Conservation (phyloP, 2,888 invertebrate species). For the Eupeodes latifasciatus region DNA sequence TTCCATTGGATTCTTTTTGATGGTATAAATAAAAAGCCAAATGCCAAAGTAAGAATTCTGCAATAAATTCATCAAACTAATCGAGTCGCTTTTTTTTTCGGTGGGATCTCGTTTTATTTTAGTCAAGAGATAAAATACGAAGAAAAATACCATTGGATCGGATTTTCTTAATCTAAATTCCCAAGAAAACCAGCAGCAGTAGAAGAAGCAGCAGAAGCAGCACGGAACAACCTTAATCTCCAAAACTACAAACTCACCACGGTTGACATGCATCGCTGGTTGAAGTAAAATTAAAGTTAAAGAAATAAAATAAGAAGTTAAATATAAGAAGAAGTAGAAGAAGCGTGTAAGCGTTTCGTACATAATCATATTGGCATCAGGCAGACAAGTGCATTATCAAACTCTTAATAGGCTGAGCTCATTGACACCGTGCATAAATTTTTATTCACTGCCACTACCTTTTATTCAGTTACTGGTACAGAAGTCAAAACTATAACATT, state of each 20-base stretch:
- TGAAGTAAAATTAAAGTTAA: slow-evolving; percentile 22
- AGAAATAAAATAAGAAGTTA: no score
- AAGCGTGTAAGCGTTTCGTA: slow-evolving; percentile 45
- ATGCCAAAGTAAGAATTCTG: neutral
- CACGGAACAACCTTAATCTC: slow-evolving; percentile 58
- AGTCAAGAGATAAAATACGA: slow-evolving; percentile 40
- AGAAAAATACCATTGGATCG: slow-evolving; percentile 25
- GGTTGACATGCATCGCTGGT: slow-evolving; percentile 67
- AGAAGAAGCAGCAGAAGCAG: slow-evolving; percentile 29
- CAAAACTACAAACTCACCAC: slow-evolving; percentile 66
- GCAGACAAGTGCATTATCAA: slow-evolving; percentile 76
- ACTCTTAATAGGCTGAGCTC: slow-evolving; percentile 76
- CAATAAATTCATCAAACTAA: slow-evolving; percentile 17
- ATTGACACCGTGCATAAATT: slow-evolving; percentile 77
- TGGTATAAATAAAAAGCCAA: neutral
- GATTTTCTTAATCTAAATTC: slow-evolving; percentile 37
- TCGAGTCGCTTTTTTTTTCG: neutral
- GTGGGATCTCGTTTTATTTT: neutral
- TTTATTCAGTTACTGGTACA: slow-evolving; percentile 76
- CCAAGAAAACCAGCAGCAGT: slow-evolving; percentile 55
- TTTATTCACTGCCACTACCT: slow-evolving; percentile 76
- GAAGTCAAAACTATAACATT: slow-evolving; percentile 77
- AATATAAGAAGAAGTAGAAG: slow-evolving; percentile 28
- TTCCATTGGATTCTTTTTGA: neutral
- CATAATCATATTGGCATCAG: slow-evolving; percentile 70